Percentiles rank a stretch among this genome's conserved stretches.
These are phyloP conservation scores for Psilopogon haemacephalus DNA, from an alignment of 2,113 vertebrate species.

Conservation along the genomic window DNA sequence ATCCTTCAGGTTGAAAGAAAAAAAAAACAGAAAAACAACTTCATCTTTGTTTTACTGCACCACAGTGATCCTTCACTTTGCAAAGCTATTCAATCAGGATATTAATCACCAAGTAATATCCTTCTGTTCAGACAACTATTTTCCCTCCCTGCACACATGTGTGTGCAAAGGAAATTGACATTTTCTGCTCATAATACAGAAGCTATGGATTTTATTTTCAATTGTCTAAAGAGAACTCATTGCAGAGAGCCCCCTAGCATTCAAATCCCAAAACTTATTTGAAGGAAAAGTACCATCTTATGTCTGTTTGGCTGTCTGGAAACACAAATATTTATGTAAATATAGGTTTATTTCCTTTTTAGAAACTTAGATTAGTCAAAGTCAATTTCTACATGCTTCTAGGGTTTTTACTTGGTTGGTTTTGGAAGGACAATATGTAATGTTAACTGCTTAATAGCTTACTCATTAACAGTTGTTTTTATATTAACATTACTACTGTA, in stretches of 20 bases:
- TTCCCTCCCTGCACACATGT: not conserved
- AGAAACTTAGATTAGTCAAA: conserved; percentile 1
- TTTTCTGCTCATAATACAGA: not conserved
- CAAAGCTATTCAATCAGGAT: conserved; percentile 20
- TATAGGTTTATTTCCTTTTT: not conserved
- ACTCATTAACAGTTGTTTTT: not conserved
- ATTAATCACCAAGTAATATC: conserved; percentile 12
- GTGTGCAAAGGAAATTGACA: not conserved
- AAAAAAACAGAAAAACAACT: not conserved
- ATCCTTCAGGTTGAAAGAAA: not conserved
- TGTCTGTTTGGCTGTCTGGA: no score
- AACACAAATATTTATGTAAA: not conserved
- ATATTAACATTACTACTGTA: not conserved
- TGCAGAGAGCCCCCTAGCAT: not conserved
- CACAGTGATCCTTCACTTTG: not conserved
- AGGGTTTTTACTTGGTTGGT: not conserved
- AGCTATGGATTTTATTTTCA: conserved; percentile 16
- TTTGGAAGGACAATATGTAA: not conserved
- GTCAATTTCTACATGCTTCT: not conserved
- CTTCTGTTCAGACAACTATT: not conserved
- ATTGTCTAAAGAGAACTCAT: not conserved
- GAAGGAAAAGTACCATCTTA: not conserved
- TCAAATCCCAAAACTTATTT: not conserved
- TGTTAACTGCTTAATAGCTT: not conserved
- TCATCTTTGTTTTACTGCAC: not conserved